Percentiles rank a stretch among this genome's conserved stretches.
These are phyloP conservation scores for Drosophila melanogaster DNA, from an alignment of 1,140 invertebrate species.

Conservation along the genomic window DNA sequence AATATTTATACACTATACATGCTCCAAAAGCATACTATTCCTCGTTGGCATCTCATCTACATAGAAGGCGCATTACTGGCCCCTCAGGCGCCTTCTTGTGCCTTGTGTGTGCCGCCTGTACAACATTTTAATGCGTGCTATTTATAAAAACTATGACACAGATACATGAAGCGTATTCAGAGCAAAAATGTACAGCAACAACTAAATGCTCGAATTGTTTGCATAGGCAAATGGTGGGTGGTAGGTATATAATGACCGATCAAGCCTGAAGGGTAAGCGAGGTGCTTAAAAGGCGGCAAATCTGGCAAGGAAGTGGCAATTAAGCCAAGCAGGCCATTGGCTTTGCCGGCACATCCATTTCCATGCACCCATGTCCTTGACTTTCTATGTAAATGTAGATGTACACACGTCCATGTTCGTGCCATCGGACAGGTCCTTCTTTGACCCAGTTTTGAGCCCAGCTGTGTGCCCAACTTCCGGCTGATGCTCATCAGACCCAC, in stretches of 20 bases:
- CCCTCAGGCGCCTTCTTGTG: constrained; percentile 47
- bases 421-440: constrained; percentile 28
- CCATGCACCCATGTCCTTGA: constrained; percentile 61
- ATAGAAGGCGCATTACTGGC: constrained; percentile 73
- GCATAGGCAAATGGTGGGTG: constrained; percentile 16
- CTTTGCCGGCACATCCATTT: neutral
- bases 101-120: constrained; percentile 35
- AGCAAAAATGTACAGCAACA: constrained; percentile 79
- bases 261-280: constrained; percentile 29
- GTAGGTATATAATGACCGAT: constrained; percentile 8
- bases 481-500: neutral
- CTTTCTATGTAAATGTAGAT: constrained; percentile 24
- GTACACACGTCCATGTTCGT: neutral
- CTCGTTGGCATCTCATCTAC: constrained; percentile 46
- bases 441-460: constrained; percentile 63
- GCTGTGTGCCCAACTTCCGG: constrained; percentile 49
- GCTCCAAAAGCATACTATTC: constrained; percentile 21
- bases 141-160: constrained; percentile 83
- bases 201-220: constrained; percentile 29
- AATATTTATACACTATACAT: constrained; percentile 44
- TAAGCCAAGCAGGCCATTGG: constrained; percentile 3
- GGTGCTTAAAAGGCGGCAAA: constrained; percentile 31
- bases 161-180: constrained; percentile 74
- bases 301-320: constrained; percentile 18
- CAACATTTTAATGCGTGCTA: constrained; percentile 74